These are phyloP conservation scores for Gymnosoma rotundatum DNA, from an alignment of 2,888 invertebrate genomes.

Conservation along the genomic window DNA sequence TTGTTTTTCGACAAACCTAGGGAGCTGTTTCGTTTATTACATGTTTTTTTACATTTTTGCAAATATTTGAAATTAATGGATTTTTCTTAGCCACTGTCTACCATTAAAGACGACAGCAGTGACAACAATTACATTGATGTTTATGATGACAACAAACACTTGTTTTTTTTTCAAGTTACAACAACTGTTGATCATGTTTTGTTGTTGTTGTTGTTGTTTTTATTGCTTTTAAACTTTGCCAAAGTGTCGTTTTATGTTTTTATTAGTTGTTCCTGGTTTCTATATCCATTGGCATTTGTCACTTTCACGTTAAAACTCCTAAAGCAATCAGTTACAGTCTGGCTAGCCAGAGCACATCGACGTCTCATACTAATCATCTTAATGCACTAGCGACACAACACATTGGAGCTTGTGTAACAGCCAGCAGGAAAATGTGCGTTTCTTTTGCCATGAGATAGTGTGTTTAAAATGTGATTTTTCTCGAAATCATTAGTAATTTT, in stretches of 20 bases:
- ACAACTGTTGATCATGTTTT: constrained; percentile 17
- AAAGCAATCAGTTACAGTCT: constrained; percentile 4
- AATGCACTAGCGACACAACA: constrained; percentile 33
- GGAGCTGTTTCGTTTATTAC: too few species aligned
- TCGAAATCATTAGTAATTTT: constrained; percentile 18
- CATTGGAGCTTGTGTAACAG: constrained; percentile 6
- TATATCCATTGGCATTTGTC: constrained; percentile 71
- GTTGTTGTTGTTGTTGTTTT: neutral
- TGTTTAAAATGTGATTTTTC: constrained; percentile 18
- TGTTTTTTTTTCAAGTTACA: constrained; percentile 16
- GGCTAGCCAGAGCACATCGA: constrained; percentile 25
- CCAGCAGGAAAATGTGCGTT: constrained; percentile 15
- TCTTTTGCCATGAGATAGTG: neutral
- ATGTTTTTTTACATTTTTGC: neutral
- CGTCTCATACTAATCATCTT: constrained; percentile 14
- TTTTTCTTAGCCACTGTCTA: neutral
- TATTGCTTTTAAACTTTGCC: constrained; percentile 8
- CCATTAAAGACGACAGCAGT: neutral
- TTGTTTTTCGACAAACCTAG: too few species aligned
- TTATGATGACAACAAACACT: constrained; percentile 38
- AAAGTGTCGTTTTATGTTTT: constrained; percentile 42
- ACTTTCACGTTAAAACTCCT: constrained; percentile 75
- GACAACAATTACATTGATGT: constrained; percentile 3
- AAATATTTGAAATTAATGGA: neutral
- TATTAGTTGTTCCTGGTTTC: constrained; percentile 48